Evolutionary conservation across 2,888 invertebrate genomes (phyloP).

Genomic region (Tromatobia lineatoria): DNA sequence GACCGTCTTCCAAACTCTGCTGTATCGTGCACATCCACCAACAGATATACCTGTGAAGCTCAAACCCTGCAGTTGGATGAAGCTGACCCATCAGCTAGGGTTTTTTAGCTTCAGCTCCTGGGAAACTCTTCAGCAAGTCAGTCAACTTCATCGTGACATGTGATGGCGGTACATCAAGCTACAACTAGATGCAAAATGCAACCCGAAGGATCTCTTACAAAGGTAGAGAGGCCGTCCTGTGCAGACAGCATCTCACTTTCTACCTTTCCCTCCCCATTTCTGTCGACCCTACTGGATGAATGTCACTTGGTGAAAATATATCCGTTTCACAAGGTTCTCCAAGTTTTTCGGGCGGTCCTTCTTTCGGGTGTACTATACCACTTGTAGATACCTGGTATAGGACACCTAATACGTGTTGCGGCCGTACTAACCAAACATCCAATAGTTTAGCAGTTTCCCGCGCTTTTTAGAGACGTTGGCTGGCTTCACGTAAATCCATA

Average conservation of each 20-base stretch:
- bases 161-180: background rate
- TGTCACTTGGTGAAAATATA: constrained; percentile 83
- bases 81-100: constrained; percentile 42
- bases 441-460: constrained; percentile 29
- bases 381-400: background rate
- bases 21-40: constrained; percentile 16
- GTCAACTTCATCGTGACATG: constrained; percentile 41
- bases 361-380: background rate
- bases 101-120: background rate
- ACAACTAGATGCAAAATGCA: constrained; percentile 82
- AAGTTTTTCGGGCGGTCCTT: constrained; percentile 57
- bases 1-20: constrained; percentile 42
- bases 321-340: constrained; percentile 82
- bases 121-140: constrained; percentile 1
- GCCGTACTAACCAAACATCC: background rate
- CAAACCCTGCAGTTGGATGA: constrained; percentile 4
- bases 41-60: constrained; percentile 4
- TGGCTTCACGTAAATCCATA: background rate
- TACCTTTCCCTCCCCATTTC: constrained; percentile 27
- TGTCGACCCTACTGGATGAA: constrained; percentile 65
- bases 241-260: constrained; percentile 61
- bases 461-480: background rate
- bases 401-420: constrained; percentile 24
- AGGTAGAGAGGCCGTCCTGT: constrained; percentile 76
- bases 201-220: constrained; percentile 83